Base-by-base conservation (phyloP, 2,888 invertebrate genomes). In the Loripinus fragilis region DNA sequence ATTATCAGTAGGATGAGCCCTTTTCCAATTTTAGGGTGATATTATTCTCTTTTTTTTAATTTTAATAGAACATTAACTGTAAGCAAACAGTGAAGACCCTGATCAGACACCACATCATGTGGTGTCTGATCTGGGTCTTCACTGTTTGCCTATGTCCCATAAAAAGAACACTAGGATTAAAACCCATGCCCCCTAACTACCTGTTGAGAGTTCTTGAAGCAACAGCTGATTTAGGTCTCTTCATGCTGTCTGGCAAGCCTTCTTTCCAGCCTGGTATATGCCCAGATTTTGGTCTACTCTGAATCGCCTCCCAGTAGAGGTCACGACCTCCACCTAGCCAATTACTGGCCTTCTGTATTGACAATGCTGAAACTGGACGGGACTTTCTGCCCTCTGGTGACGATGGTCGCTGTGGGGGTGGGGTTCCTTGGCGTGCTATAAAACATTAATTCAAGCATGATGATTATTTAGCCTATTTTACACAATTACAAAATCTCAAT, bases 251-350 rank as follows among this genome's bases (percentile, higher is more conserved):
- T 10, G 91, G 90, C 65, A 92, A 80, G 2, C 92, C 92, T 48
- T 91, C 92, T 79, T 88, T 92, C 92, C 92, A 92, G 0, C 92
- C 92, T 2, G 92, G 92, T 2, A 86, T 78, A 84, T 91, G 92
- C 45, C 88, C 88, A 23, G 91, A 89, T 60, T 86, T 86, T 20
- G 91, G 91, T 17, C 91, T 81, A 35, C 73, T 86, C 80, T 83
- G 82, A 41, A 86, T 38, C 33, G 80, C 84, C 77, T 92, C 92
- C 88, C 88, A 90, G 80, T 88, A 90, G 33, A 92, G 82, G 79
- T 92, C 92, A 30, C 90, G 85, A 28, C 92, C 92, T 45, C 91
- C 91, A 7, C 83, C 92, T 71, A 92, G 81, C 92, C 92, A 92
- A 77, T 85, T 83, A 85, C 86, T 86, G 50, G 89, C 88, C 50